Base-by-base conservation (phyloP, 1,140 invertebrate species). In the Zaprionus camerounensis region DNA sequence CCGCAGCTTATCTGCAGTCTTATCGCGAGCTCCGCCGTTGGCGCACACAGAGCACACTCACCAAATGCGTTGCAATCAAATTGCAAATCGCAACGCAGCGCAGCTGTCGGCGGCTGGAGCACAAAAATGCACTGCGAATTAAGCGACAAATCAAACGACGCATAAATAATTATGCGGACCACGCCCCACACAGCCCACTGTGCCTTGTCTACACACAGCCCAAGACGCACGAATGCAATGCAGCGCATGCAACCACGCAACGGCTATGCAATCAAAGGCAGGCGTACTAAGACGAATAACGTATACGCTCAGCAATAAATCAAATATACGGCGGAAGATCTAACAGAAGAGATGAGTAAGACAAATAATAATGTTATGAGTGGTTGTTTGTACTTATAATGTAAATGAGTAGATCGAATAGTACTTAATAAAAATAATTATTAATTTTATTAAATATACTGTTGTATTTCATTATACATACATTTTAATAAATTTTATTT, bases 81-180 rank as follows among this genome's bases (percentile, higher is more conserved):
- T 71, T 49, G 49, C 31, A 70, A 64, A 64, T 64, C 49, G 24
- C 41, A 24, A 28, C 36, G 34, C 31, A 56, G 38, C 63, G 41
- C 31, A 56, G 44, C 66, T 74, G 70, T 65, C 75, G 65, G 55
- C 63, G 76, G 71, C 58, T 79, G 78, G 75, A 81, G 68, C 69
- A 75, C 31, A 34, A 11, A 81, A 24, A 49, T 64, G 53, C 38
- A 55, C 41, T 46, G 36, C 55, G 61, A 70, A 70, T 75, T 68
- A 36, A 68, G 69, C 73, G 64, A 78, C 75, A 84, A 83, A 78
- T 78, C 71, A 71, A 53, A 72, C 41, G 56, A 67, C 63, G 82
- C 82, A 81, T 85, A 72, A 72, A 71, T 77, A 81, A 83, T 83
- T 71, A 38, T 41, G 46, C 66, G 36, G 17, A 41, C 58, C 58